Evolutionary conservation across 2,113 vertebrate species (phyloP).

Genomic region (Xiphias gladius): DNA sequence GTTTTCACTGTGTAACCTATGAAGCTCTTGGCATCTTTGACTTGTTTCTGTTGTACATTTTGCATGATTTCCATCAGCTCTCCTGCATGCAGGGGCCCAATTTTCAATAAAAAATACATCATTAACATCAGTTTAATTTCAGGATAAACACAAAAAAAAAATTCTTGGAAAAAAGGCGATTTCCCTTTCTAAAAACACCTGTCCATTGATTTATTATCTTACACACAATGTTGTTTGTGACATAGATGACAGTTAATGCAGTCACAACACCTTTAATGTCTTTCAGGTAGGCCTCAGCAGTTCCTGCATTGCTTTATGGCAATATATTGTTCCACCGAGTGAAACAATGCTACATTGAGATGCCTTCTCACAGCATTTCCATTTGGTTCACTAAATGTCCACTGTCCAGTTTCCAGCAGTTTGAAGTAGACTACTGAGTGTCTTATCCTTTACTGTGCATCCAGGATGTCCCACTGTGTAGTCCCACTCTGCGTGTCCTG

Average conservation of each 20-base stretch:
- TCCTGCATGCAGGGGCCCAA: conserved; percentile 29
- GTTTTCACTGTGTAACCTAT: conserved; percentile 21
- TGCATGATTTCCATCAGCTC: conserved; percentile 3
- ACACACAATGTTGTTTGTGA: conserved; percentile 8
- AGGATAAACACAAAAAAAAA: conserved; percentile 55
- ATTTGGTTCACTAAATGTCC: conserved; percentile 22
- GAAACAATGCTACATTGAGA: conserved; percentile 26
- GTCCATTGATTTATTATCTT: neutral
- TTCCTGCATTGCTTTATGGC: conserved; percentile 13
- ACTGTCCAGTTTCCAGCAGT: conserved; percentile 25
- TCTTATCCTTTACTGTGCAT: neutral
- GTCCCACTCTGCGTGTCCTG: neutral
- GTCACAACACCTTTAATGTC: conserved; percentile 7
- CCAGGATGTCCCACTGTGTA: neutral
- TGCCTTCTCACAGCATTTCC: conserved; percentile 19
- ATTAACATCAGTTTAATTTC: too few relatives aligned
- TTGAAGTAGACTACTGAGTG: neutral
- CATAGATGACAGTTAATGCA: conserved; percentile 6
- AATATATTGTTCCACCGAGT: conserved; percentile 18
- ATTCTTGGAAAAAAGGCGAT: conserved; percentile 28
- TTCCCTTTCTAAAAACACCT: conserved; percentile 39
- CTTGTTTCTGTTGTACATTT: neutral
- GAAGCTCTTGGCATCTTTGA: conserved; percentile 39
- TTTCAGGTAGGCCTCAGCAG: conserved; percentile 35
- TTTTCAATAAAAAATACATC: too few relatives aligned